These are phyloP conservation scores for Calameuta pallipes DNA, from an alignment of 2,888 invertebrate genomes.

Conservation along the genomic window DNA sequence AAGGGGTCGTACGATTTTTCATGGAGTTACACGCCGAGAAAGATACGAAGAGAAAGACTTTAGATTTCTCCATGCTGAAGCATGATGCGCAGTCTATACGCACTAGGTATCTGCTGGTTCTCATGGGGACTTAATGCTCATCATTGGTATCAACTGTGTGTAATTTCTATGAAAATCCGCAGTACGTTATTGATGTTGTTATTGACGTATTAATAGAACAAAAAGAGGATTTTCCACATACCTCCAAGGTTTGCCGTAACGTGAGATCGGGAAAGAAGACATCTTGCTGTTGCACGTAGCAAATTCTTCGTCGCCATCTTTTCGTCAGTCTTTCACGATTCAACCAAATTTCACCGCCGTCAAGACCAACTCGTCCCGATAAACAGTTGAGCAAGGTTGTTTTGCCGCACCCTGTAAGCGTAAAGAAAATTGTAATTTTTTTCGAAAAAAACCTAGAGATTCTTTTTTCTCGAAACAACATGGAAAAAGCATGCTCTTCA, in stretches of 20 bases:
- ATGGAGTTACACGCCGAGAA: background rate
- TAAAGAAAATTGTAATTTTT: background rate
- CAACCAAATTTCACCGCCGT: conserved; percentile 75
- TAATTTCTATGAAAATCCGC: too few relatives aligned
- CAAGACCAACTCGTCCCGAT: conserved; percentile 76
- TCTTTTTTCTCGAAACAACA: background rate
- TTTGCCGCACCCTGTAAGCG: conserved; percentile 74
- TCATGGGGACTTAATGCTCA: background rate
- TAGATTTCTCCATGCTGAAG: conserved; percentile 16
- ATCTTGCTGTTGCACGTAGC: conserved; percentile 86
- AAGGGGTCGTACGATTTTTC: background rate
- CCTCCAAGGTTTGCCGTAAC: conserved; percentile 79
- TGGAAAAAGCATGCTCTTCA: background rate
- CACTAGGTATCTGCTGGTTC: background rate
- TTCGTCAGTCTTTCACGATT: conserved; percentile 76
- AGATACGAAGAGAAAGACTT: conserved; percentile 2
- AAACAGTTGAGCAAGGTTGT: conserved; percentile 82
- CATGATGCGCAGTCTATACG: conserved; percentile 10
- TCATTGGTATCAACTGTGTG: background rate
- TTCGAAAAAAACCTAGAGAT: too few relatives aligned
- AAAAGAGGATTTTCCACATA: conserved; percentile 48
- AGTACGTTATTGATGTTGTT: background rate
- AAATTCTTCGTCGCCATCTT: conserved; percentile 79
- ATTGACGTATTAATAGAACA: background rate
- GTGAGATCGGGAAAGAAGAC: conserved; percentile 85